Conservation (phyloP, 1,140 invertebrate species). For the Monomorium pharaonis region DNA sequence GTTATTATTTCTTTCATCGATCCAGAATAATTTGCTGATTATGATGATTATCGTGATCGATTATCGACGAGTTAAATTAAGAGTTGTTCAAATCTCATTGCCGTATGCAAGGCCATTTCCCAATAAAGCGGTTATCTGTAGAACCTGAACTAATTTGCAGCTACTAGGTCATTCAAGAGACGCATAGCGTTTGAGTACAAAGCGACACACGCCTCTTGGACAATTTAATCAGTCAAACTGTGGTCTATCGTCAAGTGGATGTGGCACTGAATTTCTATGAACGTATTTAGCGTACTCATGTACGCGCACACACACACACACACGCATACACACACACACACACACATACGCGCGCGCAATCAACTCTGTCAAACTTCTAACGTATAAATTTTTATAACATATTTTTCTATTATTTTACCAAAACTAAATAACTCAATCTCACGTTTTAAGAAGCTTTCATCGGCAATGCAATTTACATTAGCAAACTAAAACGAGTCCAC, state of each 20-base stretch:
- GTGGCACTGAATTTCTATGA: not conserved
- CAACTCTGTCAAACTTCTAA: not conserved
- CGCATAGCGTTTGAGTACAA: not conserved
- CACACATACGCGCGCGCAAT: not conserved
- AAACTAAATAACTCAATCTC: not conserved
- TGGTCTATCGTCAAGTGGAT: not conserved
- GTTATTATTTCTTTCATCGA: not conserved
- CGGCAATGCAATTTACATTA: not conserved
- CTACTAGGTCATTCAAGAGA: constrained; percentile 36
- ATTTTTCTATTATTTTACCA: not conserved
- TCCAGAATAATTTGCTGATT: not conserved
- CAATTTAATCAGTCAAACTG: constrained; percentile 25
- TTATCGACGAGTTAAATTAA: not conserved
- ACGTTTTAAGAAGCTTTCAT: not conserved
- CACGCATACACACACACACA: not conserved
- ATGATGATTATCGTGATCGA: not conserved
- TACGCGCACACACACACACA: not conserved
- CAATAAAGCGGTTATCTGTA: constrained; percentile 11
- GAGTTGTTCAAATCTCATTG: not conserved
- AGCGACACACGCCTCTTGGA: constrained; percentile 16
- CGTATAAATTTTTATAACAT: not conserved
- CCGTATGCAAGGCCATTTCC: not conserved
- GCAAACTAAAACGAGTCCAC: not conserved
- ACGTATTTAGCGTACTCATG: too few relatives aligned
- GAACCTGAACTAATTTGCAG: constrained; percentile 42